phyloP scores from a whole-genome alignment of 2,113 vertebrate species.

The Arenaria interpres region DNA sequence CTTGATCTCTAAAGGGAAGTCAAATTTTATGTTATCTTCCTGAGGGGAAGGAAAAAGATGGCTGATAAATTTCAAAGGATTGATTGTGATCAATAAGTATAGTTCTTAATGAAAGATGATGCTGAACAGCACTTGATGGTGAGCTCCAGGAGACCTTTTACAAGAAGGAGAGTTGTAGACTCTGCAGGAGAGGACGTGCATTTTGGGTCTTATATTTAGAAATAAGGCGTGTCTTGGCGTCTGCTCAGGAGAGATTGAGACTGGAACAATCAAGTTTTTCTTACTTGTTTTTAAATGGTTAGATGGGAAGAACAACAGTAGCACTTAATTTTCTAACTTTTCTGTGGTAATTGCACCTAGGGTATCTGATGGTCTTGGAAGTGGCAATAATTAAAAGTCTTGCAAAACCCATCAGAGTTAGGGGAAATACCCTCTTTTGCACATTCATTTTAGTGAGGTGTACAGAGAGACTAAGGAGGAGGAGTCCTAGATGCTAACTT shows the following conservation, averaged over 20 bases:
- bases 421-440: not conserved
- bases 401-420: not conserved
- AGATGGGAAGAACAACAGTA: not conserved
- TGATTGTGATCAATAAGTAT: slow-evolving; percentile 18
- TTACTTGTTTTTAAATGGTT: not conserved
- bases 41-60: slow-evolving; percentile 36
- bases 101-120: not conserved
- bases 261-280: not conserved
- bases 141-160: not conserved
- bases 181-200: not conserved
- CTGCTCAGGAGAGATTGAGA: not conserved
- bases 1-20: slow-evolving; percentile 36
- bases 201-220: not conserved
- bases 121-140: not conserved
- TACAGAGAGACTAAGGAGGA: not conserved
- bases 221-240: not conserved
- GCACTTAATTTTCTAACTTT: not conserved
- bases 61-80: slow-evolving; percentile 56
- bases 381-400: not conserved
- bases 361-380: not conserved
- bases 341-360: not conserved
- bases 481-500: not conserved
- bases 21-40: slow-evolving; percentile 14
- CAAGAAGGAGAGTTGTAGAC: not conserved
- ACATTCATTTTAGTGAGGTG: not conserved